Conservation (phyloP, 2,113 vertebrate genomes). For the Odontophorus gujanensis region DNA sequence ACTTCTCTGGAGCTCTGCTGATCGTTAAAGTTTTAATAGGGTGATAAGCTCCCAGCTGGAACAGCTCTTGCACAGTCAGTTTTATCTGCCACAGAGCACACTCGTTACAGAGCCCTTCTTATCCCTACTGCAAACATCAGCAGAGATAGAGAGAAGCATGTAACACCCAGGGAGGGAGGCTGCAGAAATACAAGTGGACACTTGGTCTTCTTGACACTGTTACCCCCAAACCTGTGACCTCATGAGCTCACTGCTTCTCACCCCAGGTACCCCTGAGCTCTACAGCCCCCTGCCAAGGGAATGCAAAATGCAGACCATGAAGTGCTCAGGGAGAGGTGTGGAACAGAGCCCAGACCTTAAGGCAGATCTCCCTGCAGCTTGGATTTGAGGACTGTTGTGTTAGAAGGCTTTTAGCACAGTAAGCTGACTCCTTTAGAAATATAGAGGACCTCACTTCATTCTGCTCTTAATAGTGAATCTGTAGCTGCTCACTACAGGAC, state of each 20-base stretch:
- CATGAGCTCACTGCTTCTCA: background rate
- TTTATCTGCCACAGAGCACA: background rate
- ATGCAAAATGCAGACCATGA: background rate
- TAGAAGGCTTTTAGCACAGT: background rate
- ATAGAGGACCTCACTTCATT: fast-evolving
- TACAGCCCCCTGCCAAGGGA: background rate
- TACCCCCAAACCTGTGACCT: background rate
- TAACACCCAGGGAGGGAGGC: background rate
- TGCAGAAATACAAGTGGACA: background rate
- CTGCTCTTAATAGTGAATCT: background rate
- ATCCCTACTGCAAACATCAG: constrained; percentile 26
- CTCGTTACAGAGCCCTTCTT: background rate
- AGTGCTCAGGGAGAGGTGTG: background rate
- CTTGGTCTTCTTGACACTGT: fast-evolving
- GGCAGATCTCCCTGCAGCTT: background rate
- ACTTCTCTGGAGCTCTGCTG: background rate
- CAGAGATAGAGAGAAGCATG: background rate
- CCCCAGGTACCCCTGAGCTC: fast-evolving
- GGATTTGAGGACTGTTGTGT: background rate
- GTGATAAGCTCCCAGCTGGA: constrained; percentile 1
- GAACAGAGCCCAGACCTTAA: background rate
- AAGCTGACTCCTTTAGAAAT: background rate
- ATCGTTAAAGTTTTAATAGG: fast-evolving
- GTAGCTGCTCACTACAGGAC: background rate
- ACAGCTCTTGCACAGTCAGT: background rate